Evolutionary conservation across 2,888 invertebrate species (phyloP).

Genomic region (Bellardia bayeri): DNA sequence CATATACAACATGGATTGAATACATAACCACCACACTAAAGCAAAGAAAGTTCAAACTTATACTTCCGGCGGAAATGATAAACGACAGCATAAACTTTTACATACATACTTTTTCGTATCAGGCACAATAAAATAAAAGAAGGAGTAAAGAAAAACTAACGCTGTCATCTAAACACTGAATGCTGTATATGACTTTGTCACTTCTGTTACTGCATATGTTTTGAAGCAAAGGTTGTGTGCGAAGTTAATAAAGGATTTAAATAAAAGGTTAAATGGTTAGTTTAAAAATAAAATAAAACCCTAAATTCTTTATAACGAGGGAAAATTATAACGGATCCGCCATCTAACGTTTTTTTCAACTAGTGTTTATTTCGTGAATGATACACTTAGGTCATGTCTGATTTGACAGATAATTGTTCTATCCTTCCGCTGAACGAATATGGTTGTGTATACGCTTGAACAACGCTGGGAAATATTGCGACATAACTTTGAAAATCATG

Average conservation of each 20-base stretch:
- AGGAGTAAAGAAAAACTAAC: background rate
- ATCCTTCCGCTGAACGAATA: too few species aligned
- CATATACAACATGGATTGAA: background rate
- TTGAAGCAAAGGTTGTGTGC: background rate
- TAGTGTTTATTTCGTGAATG: too few species aligned
- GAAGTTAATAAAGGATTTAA: background rate
- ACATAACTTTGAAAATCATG: too few species aligned
- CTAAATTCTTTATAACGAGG: too few species aligned
- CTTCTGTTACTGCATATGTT: background rate
- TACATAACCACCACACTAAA: background rate
- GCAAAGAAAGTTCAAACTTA: conserved; percentile 9
- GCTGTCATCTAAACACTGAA: background rate
- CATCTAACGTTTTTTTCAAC: too few species aligned
- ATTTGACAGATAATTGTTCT: too few species aligned
- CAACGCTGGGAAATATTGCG: too few species aligned
- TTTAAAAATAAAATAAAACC: too few species aligned
- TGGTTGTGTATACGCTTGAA: too few species aligned
- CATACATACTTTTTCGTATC: background rate
- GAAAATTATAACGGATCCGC: too few species aligned
- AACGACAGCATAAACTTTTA: conserved; percentile 11
- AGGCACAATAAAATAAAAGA: background rate
- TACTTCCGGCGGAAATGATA: conserved; percentile 22
- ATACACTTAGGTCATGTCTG: too few species aligned
- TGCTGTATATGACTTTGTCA: conserved; percentile 19
- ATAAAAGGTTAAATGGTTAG: background rate